These are phyloP conservation scores for Agonum fuliginosum DNA, from an alignment of 2,888 invertebrate species.

Conservation along the genomic window DNA sequence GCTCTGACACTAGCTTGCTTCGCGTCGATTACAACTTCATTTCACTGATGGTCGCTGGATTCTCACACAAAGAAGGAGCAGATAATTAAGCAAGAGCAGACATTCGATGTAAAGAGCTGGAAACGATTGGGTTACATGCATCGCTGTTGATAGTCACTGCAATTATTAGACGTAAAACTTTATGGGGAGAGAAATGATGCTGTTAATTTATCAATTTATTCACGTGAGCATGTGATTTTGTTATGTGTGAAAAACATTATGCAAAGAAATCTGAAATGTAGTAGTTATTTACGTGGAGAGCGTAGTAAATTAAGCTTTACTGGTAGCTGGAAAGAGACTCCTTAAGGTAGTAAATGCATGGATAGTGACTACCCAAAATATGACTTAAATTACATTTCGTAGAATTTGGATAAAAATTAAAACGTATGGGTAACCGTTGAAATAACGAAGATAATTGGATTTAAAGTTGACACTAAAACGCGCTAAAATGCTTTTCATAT, in stretches of 20 bases:
- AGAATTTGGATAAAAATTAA: too few relatives aligned
- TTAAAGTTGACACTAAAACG: too few relatives aligned
- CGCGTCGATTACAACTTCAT: background rate
- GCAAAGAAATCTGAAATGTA: constrained; percentile 10
- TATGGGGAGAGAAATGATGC: constrained; percentile 5
- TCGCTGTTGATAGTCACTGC: background rate
- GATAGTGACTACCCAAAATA: too few relatives aligned
- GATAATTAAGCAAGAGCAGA: constrained; percentile 10
- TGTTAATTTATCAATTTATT: constrained; percentile 13
- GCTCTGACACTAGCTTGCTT: background rate
- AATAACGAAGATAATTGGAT: too few relatives aligned
- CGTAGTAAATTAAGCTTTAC: too few relatives aligned
- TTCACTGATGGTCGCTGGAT: background rate
- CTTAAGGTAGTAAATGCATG: too few relatives aligned
- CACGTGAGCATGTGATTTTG: background rate
- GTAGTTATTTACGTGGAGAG: too few relatives aligned
- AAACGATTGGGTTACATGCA: constrained; percentile 44
- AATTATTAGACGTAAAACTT: background rate
- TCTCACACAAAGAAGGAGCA: background rate
- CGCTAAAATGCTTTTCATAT: too few relatives aligned
- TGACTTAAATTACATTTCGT: too few relatives aligned
- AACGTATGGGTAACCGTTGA: too few relatives aligned
- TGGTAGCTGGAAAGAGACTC: too few relatives aligned
- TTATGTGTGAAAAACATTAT: background rate
- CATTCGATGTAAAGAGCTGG: constrained; percentile 15